Base-by-base conservation (phyloP, 2,888 invertebrate species). In the Acleris holmiana region DNA sequence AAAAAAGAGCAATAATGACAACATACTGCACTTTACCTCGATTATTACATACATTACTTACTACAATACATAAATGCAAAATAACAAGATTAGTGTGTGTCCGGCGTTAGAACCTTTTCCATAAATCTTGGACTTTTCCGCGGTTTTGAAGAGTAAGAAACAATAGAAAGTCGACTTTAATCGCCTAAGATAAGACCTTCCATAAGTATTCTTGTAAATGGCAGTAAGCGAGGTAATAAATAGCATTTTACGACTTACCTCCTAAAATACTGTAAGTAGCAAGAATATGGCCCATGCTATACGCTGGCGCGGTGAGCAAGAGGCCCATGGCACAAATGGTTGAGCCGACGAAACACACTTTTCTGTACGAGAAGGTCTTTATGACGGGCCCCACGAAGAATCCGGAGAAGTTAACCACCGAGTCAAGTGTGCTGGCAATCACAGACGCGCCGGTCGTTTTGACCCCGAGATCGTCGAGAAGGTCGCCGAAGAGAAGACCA, bases 371-470 rank as follows among this genome's bases (percentile, higher is more conserved):
- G 84, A 95, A 95, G 75, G 95, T 95, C 87, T 95, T 95, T 71
- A 96, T 94, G 68, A 96, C 89, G n/a, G 95, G 96, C 8, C 96
- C 96, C 70, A 96, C 95, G 82, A 96, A 95, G 78, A 96, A 93
- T 1, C 96, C 96, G 62, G 96, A 96, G 86, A 96, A 96, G 80
- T 96, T 96, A 82, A 96, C 95, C 74, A 95, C 95, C 5, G 95
- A 95, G 83, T 96, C 96, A 75, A 96, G 88, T 25, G 95, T 94
- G 84, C 96, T 96, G 88, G 95, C 95, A 73, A 96, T 96, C 60
- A 96, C 86, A 4, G 96, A 95, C 0, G 96, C 95, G 49, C 96
- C 95, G 0, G 96, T 96, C 1, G 96, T 96, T 71, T 94, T 94
- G 54, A 96, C 95, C n/a, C 94, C 91, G 40, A 96, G 91, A 65